Evolutionary conservation across 2,888 invertebrate species (phyloP).

Genomic region (Drosophila sordidapex): DNA sequence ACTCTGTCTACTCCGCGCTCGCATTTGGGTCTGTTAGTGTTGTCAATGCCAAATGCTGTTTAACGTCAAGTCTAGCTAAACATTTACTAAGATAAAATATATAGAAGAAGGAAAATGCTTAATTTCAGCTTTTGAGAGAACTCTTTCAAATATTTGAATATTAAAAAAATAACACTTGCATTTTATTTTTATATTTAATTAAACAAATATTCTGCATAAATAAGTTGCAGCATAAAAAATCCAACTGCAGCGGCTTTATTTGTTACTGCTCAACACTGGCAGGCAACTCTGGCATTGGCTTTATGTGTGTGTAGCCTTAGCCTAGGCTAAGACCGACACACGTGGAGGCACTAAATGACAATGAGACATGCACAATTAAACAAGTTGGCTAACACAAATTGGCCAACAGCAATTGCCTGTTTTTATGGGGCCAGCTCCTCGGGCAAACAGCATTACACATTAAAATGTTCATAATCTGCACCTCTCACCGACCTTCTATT

Average conservation of each 20-base stretch:
- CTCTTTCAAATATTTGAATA: neutral
- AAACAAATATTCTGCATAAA: neutral
- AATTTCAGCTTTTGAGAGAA: neutral
- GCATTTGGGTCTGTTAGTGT: conserved; percentile 6
- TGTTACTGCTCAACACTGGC: neutral
- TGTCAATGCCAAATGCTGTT: neutral
- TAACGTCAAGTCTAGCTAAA: neutral
- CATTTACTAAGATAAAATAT: neutral
- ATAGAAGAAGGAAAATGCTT: neutral
- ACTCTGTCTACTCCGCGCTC: conserved; percentile 6
- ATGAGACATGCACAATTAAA: conserved; percentile 75
- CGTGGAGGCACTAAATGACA: conserved; percentile 57
- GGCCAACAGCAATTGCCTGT: conserved; percentile 50
- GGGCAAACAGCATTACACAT: no score
- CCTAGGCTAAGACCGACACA: conserved; percentile 27
- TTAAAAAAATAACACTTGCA: no score
- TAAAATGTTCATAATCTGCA: conserved; percentile 35
- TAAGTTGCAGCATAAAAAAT: neutral
- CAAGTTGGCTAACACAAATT: conserved; percentile 59
- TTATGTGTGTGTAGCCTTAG: neutral
- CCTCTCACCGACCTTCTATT: neutral
- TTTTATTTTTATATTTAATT: neutral
- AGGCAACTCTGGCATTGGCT: neutral
- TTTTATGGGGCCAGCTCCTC: conserved; percentile 35
- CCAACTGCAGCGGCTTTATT: neutral